phyloP scores from a whole-genome alignment of 1,140 invertebrate species.

The Sarcophaga bullata region DNA sequence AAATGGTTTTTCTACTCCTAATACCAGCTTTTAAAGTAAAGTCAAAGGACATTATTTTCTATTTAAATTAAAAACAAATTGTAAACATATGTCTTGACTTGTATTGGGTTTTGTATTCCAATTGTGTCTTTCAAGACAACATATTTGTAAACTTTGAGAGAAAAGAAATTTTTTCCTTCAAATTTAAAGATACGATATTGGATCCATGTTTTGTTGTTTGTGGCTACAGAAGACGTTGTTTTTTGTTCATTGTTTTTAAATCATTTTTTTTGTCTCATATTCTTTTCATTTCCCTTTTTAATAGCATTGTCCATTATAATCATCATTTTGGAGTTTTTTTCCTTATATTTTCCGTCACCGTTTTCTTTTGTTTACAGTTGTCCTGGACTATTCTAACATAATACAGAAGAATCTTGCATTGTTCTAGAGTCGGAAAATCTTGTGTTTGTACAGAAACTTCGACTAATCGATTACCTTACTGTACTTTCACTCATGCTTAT shows the following conservation, averaged over 20 bases:
- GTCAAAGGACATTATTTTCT: not conserved
- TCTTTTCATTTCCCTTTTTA: not conserved
- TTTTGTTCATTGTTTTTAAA: not conserved
- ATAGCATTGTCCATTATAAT: not conserved
- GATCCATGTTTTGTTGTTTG: not conserved
- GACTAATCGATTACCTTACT: too few species aligned
- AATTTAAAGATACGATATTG: not conserved
- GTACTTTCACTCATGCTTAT: too few species aligned
- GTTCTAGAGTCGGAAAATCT: too few species aligned
- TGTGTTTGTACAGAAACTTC: too few species aligned
- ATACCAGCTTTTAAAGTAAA: not conserved
- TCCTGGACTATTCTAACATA: too few species aligned
- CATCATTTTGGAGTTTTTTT: not conserved
- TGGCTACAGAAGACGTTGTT: not conserved
- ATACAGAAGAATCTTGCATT: too few species aligned
- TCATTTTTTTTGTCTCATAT: not conserved
- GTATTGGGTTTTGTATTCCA: not conserved
- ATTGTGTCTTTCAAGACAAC: not conserved
- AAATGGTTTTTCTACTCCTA: too few species aligned
- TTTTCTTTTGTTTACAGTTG: not conserved
- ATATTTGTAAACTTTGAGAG: not conserved
- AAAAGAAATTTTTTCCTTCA: not conserved
- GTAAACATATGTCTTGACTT: not conserved
- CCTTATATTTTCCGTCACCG: not conserved
- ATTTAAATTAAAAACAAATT: not conserved